Conservation (phyloP, 2,888 invertebrate genomes). For the Acanthoscelides obtectus region DNA sequence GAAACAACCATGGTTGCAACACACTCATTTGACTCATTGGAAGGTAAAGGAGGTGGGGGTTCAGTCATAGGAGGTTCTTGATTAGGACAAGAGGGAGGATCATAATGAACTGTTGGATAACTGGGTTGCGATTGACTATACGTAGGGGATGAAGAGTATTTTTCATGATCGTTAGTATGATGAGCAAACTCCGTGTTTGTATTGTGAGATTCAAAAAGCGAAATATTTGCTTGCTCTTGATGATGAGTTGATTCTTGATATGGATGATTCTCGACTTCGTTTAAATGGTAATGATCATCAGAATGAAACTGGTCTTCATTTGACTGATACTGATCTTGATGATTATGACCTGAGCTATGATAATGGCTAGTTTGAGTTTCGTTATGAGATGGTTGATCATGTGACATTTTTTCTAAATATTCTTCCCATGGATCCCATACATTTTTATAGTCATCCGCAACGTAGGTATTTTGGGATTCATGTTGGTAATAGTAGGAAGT, state of each 20-base stretch:
- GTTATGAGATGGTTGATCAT: not conserved
- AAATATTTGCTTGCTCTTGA: not conserved
- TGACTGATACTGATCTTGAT: not conserved
- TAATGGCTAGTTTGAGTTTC: not conserved
- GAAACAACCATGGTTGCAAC: slow-evolving; percentile 37
- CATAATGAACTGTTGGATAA: slow-evolving; percentile 9
- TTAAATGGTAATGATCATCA: not conserved
- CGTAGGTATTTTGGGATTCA: slow-evolving; percentile 11
- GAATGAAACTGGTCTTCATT: slow-evolving; percentile 1
- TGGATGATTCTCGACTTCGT: not conserved
- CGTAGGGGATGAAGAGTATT: slow-evolving; percentile 14
- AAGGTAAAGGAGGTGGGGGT: slow-evolving; percentile 15
- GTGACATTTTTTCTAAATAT: slow-evolving; percentile 42
- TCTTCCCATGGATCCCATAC: slow-evolving; percentile 73
- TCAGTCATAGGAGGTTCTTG: slow-evolving; percentile 9
- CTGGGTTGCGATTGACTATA: slow-evolving; percentile 23
- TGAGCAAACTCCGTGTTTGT: slow-evolving; percentile 34
- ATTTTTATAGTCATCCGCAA: slow-evolving; percentile 37
- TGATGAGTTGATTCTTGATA: not conserved
- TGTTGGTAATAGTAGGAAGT: slow-evolving; percentile 4
- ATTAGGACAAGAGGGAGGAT: slow-evolving; percentile 12
- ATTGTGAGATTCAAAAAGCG: slow-evolving; percentile 41
- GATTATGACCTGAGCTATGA: not conserved
- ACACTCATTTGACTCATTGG: slow-evolving; percentile 36
- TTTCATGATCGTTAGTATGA: slow-evolving; percentile 12